Conservation (phyloP, 2,113 vertebrate species). For the Terrapene triunguis region DNA sequence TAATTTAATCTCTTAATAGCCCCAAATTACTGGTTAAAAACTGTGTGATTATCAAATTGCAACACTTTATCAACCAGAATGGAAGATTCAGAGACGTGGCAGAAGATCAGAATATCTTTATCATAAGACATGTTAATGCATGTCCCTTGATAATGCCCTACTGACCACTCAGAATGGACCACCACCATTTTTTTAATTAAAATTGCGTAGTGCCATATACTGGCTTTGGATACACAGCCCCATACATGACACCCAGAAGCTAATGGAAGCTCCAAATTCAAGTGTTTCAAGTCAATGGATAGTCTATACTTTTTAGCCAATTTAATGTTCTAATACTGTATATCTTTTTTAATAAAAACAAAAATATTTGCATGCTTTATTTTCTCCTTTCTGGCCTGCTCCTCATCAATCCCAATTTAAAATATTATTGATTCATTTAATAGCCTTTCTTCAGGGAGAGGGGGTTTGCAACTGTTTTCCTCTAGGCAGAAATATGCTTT, state of each 20-base stretch:
- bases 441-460: not conserved
- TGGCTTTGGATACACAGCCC: not conserved
- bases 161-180: not conserved
- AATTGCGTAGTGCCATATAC: constrained; percentile 11
- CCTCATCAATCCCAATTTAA: not conserved
- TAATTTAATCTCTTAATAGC: constrained; percentile 41
- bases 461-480: not conserved
- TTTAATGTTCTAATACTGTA: not conserved
- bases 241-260: not conserved
- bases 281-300: not conserved
- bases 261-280: not conserved
- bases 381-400: accelerated
- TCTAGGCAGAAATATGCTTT: not conserved
- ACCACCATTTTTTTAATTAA: not conserved
- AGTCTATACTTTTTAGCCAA: not conserved
- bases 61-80: constrained; percentile 8
- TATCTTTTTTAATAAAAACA: not conserved
- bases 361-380: not conserved
- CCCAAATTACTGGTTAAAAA: constrained; percentile 35
- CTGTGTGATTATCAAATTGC: not conserved
- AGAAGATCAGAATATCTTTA: not conserved
- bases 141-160: not conserved
- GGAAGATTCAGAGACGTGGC: constrained; percentile 35
- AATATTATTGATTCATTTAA: accelerated
- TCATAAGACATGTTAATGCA: not conserved